These are phyloP conservation scores for Aphrophora alni DNA, from an alignment of 2,888 invertebrate genomes.

Conservation along the genomic window DNA sequence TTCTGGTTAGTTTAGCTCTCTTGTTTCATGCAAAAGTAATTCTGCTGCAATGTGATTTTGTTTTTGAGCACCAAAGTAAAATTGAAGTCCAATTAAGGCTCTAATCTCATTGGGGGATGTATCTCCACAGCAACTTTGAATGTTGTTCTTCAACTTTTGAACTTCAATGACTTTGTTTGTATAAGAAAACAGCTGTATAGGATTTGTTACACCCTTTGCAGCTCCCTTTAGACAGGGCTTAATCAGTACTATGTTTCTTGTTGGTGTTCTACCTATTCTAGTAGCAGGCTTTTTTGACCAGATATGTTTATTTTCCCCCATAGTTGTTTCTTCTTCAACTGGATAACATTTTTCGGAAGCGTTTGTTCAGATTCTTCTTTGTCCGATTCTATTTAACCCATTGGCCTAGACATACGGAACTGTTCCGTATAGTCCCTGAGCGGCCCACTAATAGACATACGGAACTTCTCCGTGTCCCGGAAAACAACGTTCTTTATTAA, in stretches of 20 bases:
- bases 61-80: constrained; percentile 20
- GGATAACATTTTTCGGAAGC: neutral
- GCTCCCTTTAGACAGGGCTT: neutral
- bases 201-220: constrained; percentile 17
- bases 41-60: neutral
- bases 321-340: neutral
- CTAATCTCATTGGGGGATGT: constrained; percentile 22
- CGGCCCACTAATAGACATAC: no score
- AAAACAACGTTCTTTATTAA: no score
- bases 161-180: constrained; percentile 23
- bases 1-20: constrained; percentile 21
- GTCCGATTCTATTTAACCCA: neutral
- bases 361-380: neutral
- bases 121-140: constrained; percentile 14
- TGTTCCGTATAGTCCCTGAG: no score
- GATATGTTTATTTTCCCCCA: constrained; percentile 10
- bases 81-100: constrained; percentile 9
- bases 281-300: no score
- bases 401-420: no score
- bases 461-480: no score
- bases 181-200: constrained; percentile 12
- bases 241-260: constrained; percentile 18
- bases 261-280: constrained; percentile 21
- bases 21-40: constrained; percentile 26
- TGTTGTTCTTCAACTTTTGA: constrained; percentile 12